Conservation (phyloP, 1,140 invertebrate genomes). For the Rhopalosiphum padi region DNA sequence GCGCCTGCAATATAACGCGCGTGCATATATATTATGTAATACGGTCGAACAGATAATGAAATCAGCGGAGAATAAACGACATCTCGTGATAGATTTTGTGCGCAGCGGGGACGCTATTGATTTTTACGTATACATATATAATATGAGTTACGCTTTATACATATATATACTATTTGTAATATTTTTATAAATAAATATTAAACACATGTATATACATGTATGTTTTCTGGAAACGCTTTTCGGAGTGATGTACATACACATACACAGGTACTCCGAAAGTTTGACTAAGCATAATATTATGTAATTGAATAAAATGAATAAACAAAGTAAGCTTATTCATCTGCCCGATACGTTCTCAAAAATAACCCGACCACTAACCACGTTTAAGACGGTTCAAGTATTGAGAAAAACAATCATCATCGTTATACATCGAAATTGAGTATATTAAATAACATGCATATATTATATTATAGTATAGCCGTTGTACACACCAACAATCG, state of each 20-base stretch:
- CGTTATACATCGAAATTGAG: background rate
- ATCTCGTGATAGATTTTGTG: background rate
- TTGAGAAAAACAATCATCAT: background rate
- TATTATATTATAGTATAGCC: background rate
- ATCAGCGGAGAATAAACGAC: background rate
- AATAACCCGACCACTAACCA: background rate
- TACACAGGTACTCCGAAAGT: background rate
- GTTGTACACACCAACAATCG: background rate
- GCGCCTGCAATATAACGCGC: background rate
- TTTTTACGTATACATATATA: background rate
- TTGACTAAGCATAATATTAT: background rate
- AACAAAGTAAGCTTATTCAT: background rate
- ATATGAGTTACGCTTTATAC: background rate
- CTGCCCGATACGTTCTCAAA: background rate
- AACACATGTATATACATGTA: background rate
- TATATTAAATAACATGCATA: background rate
- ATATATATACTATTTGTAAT: background rate
- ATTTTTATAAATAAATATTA: background rate
- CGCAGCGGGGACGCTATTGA: background rate
- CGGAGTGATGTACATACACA: background rate
- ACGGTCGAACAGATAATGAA: background rate
- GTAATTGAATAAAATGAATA: background rate
- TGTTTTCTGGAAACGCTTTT: background rate
- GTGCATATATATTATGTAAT: background rate
- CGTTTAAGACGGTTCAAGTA: background rate